Base-by-base conservation (phyloP, 1,140 invertebrate species). In the Meloidogyne exigua region DNA sequence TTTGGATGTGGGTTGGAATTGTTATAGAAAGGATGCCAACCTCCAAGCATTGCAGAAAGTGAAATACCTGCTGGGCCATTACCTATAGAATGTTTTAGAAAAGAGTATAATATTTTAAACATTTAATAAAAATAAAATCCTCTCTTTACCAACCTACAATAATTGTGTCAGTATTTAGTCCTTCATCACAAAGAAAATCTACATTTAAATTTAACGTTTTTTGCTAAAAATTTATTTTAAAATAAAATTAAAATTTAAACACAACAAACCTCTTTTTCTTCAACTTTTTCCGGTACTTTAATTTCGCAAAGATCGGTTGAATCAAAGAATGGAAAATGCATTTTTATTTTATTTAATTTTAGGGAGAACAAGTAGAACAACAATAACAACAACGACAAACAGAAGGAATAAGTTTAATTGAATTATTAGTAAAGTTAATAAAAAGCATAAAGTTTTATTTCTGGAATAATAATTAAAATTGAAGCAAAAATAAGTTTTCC, bases 31-130 rank as follows among this genome's bases (percentile, higher is more conserved):
- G 84, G 84, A 42, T 74, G 77, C 80, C 85, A 80, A 10, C 84
- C 84, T 36, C 80, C 82, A 32, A 85, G 79, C 49, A 85, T 84
- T 25, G 84, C 75, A 15, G 84, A 85, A n/a, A 85, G 74, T 0
- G 84, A 76, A 49, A 85, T 75, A n/a, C 84, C 84, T 18, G 84
- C 84, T 18, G 84, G 84, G 11, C 84, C 84, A 76, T 85, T 85
- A 28, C 84, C 84, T 85, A 39, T 23, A 83, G n/a, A n/a, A n/a
- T n/a, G n/a, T n/a, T n/a, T n/a, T n/a, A n/a, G n/a, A n/a, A n/a
- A n/a, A n/a, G n/a, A n/a, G n/a, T n/a, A n/a, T n/a, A n/a, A n/a
- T n/a, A n/a, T n/a, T n/a, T n/a, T n/a, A 3, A 32, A 32, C 2
- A 32, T 32, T 32, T 32, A 32, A 32, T n/a, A 7, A 63, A 26